Evolutionary conservation across 2,113 vertebrate genomes (phyloP).

Genomic region (Carollia perspicillata): DNA sequence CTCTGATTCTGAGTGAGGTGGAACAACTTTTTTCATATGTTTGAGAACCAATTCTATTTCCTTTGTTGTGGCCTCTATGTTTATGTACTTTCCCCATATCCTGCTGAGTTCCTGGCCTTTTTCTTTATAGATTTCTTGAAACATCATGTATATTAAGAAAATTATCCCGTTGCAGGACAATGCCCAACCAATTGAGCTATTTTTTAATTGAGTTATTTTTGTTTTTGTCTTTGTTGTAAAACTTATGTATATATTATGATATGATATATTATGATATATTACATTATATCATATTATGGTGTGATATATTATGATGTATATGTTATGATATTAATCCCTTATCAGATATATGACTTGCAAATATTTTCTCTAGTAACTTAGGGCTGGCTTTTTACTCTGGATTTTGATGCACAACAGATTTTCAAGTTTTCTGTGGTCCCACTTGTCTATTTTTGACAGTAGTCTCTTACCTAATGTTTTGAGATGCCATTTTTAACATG

Average conservation of each 20-base stretch:
- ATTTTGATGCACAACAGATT: not conserved
- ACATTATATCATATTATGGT: too few species aligned
- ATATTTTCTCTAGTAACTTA: not conserved
- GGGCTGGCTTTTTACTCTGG: not conserved
- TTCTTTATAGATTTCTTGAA: slow-evolving; percentile 4
- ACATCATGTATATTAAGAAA: not conserved
- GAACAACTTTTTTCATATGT: slow-evolving; percentile 6
- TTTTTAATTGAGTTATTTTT: not conserved
- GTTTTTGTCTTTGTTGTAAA: not conserved
- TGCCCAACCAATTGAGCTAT: not conserved
- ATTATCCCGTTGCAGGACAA: not conserved
- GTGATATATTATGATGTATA: too few species aligned
- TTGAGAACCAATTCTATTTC: not conserved
- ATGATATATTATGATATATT: too few species aligned
- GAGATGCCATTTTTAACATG: not conserved
- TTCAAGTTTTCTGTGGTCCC: too few species aligned
- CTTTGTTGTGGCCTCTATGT: not conserved
- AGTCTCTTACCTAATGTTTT: not conserved
- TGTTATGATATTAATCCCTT: not conserved
- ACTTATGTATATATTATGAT: not conserved
- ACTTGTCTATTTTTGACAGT: not conserved
- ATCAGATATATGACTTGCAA: not conserved
- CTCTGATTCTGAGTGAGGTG: slow-evolving; percentile 27
- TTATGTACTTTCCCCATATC: not conserved
- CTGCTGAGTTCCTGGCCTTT: not conserved